These are phyloP conservation scores for Dissostichus mawsoni DNA, from an alignment of 2,113 vertebrate species.

Conservation along the genomic window DNA sequence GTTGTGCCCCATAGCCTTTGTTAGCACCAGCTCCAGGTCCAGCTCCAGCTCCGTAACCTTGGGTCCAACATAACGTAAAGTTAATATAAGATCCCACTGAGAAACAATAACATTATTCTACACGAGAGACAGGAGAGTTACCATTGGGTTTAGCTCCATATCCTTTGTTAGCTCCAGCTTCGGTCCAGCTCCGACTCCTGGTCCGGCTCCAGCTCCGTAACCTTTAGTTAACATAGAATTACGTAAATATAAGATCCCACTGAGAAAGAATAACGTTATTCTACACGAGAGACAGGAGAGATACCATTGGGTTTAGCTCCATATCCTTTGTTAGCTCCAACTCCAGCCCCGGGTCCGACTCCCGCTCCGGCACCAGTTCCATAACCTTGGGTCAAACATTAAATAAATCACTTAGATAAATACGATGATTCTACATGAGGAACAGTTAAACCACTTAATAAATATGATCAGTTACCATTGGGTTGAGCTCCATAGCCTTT, in stretches of 20 bases:
- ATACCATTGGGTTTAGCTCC: constrained; percentile 56
- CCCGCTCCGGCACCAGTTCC: too few relatives aligned
- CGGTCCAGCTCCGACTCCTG: constrained; percentile 6
- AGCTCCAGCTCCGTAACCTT: constrained; percentile 53
- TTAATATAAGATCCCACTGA: background rate
- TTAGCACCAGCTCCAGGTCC: background rate
- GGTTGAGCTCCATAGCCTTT: constrained; percentile 54
- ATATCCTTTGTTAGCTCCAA: constrained; percentile 42
- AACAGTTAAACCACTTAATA: background rate
- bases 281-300: background rate
- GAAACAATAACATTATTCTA: background rate
- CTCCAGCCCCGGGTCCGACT: background rate
- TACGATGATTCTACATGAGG: background rate
- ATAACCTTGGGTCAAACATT: too few relatives aligned
- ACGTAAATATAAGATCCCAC: background rate
- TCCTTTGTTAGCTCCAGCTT: constrained; percentile 30
- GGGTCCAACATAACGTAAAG: constrained; percentile 8
- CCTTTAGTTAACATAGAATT: constrained; percentile 34
- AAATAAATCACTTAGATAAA: background rate
- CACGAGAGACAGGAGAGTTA: constrained; percentile 5
- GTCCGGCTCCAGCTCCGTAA: constrained; percentile 45
- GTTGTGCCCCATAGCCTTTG: constrained; percentile 52
- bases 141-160: constrained; percentile 53
- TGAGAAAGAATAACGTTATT: background rate
- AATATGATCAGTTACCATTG: constrained; percentile 40